Percentiles rank a stretch among this genome's conserved stretches.
These are phyloP conservation scores for Drosophila nigrodunni DNA, from an alignment of 1,140 invertebrate species.

Conservation along the genomic window DNA sequence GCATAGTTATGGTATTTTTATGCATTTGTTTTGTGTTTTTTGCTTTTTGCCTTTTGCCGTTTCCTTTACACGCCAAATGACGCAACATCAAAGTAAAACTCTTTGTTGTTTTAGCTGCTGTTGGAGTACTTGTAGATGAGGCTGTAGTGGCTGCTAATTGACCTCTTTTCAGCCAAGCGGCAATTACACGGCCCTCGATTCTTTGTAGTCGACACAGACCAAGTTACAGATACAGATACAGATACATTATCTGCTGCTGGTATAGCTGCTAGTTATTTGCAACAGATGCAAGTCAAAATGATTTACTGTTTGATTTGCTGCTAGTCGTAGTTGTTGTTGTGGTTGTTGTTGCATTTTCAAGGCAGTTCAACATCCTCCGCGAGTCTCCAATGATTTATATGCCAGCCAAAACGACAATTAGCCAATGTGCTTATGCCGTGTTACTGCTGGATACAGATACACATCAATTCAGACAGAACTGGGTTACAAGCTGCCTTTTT, in stretches of 20 bases:
- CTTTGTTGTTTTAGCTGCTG: constrained; percentile 25
- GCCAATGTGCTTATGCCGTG: constrained; percentile 52
- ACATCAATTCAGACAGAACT: constrained; percentile 71
- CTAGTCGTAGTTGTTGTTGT: constrained; percentile 31
- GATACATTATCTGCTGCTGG: constrained; percentile 37
- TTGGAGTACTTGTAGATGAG: constrained; percentile 33
- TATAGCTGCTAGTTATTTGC: constrained; percentile 48
- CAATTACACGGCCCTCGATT: constrained; percentile 76
- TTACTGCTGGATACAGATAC: constrained; percentile 68
- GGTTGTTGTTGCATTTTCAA: constrained; percentile 62
- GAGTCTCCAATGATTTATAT: constrained; percentile 77
- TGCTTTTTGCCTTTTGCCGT: constrained; percentile 29
- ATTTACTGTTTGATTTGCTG: constrained; percentile 69
- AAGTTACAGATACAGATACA: constrained; percentile 48
- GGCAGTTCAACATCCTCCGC: constrained; percentile 69
- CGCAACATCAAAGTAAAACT: constrained; percentile 42
- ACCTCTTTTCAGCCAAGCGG: constrained; percentile 80
- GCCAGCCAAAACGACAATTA: constrained; percentile 69
- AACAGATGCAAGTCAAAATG: constrained; percentile 72
- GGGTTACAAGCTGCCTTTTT: constrained; percentile 52
- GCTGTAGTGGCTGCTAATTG: constrained; percentile 69
- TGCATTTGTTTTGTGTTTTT: constrained; percentile 2
- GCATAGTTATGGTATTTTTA: constrained; percentile 29
- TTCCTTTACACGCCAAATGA: constrained; percentile 23
- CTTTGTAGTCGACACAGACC: constrained; percentile 35